Conservation (phyloP, 2,888 invertebrate species). For the Prionchulus punctatus region DNA sequence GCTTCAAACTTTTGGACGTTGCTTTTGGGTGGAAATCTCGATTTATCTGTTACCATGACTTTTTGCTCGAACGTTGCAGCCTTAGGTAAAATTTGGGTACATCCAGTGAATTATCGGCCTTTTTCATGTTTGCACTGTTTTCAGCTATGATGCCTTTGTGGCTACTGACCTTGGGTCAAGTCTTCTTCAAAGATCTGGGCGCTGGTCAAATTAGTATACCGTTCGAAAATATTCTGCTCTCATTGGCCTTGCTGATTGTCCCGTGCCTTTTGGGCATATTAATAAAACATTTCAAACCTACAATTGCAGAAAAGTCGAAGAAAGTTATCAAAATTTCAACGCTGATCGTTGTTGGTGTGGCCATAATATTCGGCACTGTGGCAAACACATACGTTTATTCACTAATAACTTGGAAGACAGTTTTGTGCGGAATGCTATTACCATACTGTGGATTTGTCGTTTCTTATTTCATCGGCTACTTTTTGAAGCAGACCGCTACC, state of each 20-base stretch:
- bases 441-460: constrained; percentile 33
- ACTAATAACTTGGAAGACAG: constrained; percentile 48
- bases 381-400: constrained; percentile 77
- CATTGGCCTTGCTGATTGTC: constrained; percentile 57
- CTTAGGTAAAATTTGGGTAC: constrained; percentile 47
- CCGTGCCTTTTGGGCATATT: constrained; percentile 45
- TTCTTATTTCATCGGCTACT: constrained; percentile 23
- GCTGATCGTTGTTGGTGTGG: constrained; percentile 57
- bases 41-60: constrained; percentile 82
- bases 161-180: constrained; percentile 66
- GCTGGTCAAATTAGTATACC: constrained; percentile 57
- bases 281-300: constrained; percentile 44
- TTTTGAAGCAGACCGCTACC: constrained; percentile 9
- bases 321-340: constrained; percentile 69
- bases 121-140: constrained; percentile 18
- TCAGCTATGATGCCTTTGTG: constrained; percentile 71
- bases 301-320: constrained; percentile 52
- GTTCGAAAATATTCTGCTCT: constrained; percentile 54
- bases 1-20: constrained; percentile 89
- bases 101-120: neutral
- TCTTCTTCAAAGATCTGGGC: constrained; percentile 45
- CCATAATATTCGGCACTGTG: constrained; percentile 65
- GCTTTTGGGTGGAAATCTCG: constrained; percentile 71
- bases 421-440: constrained; percentile 29
- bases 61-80: constrained; percentile 67